Percentiles rank a stretch among this genome's conserved stretches.
phyloP scores from a whole-genome alignment of 30 jellyfish, hydroid and myxozoan genomes.

The Chrysaora quinquecirrha region DNA sequence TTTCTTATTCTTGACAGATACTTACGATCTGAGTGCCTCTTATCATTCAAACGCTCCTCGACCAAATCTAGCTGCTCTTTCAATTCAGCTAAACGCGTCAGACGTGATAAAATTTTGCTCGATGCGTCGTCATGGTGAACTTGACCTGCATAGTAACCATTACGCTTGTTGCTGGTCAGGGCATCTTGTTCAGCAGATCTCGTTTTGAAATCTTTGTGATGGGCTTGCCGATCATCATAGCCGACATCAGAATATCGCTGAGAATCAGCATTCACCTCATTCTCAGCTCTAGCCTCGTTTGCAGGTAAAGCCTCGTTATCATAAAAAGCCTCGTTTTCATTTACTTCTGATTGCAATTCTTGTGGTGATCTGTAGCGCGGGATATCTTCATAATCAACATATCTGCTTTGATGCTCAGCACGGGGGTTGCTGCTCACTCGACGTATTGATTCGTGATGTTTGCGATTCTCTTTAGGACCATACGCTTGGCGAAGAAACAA shows the following conservation, averaged over 20 bases:
- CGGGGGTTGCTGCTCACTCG: not conserved
- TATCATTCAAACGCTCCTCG: not conserved
- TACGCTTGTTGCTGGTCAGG: too few relatives aligned
- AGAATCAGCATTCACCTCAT: too few relatives aligned
- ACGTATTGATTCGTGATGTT: too few relatives aligned
- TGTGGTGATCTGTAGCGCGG: too few relatives aligned
- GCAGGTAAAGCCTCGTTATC: too few relatives aligned
- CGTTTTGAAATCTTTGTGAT: too few relatives aligned
- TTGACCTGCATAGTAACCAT: conserved; percentile 1
- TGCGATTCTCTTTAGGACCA: not conserved
- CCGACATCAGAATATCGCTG: too few relatives aligned
- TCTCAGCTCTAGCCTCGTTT: too few relatives aligned
- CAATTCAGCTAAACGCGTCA: not conserved
- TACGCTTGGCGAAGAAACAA: not conserved
- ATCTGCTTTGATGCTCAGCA: not conserved
- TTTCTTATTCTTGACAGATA: not conserved
- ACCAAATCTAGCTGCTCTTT: not conserved
- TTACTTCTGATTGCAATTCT: too few relatives aligned
- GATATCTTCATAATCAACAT: not conserved
- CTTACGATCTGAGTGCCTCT: not conserved
- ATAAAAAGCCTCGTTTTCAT: too few relatives aligned
- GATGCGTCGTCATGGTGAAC: not conserved
- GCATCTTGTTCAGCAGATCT: too few relatives aligned
- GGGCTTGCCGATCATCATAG: too few relatives aligned
- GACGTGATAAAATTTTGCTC: not conserved